A percentile compares a stretch with the other conserved stretches of the same genome.
phyloP scores from a whole-genome alignment of 2,888 invertebrate species.

The Trilocha varians region DNA sequence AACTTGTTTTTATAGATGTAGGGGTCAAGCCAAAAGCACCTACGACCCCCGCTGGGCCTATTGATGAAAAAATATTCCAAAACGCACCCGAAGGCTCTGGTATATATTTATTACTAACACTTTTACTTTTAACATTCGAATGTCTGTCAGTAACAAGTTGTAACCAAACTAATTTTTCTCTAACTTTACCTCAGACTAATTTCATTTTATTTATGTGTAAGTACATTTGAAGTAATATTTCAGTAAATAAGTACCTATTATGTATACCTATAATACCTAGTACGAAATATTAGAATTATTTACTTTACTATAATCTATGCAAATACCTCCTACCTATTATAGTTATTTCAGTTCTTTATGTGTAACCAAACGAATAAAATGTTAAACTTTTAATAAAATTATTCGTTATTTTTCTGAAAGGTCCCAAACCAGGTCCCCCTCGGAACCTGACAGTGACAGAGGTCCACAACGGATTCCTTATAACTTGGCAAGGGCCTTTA shows the following conservation, averaged over 20 bases:
- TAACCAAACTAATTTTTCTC: neutral
- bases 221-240: too few relatives aligned
- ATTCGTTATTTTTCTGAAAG: constrained; percentile 50
- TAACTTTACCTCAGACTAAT: neutral
- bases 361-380: too few relatives aligned
- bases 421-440: constrained; percentile 93
- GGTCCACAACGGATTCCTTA: constrained; percentile 90
- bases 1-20: constrained; percentile 73
- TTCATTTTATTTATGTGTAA: too few relatives aligned
- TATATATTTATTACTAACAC: constrained; percentile 44
- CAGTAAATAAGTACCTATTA: too few relatives aligned
- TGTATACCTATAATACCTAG: too few relatives aligned
- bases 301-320: too few relatives aligned
- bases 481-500: constrained; percentile 90
- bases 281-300: too few relatives aligned
- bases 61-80: constrained; percentile 76
- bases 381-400: neutral
- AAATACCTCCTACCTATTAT: too few relatives aligned
- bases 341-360: too few relatives aligned
- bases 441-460: constrained; percentile 92
- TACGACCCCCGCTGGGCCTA: constrained; percentile 76
- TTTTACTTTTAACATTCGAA: constrained; percentile 5
- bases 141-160: neutral
- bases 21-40: constrained; percentile 68
- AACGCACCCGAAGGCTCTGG: constrained; percentile 81